Conservation (phyloP, 2,113 vertebrate genomes). For the Ammodytes dubius region DNA sequence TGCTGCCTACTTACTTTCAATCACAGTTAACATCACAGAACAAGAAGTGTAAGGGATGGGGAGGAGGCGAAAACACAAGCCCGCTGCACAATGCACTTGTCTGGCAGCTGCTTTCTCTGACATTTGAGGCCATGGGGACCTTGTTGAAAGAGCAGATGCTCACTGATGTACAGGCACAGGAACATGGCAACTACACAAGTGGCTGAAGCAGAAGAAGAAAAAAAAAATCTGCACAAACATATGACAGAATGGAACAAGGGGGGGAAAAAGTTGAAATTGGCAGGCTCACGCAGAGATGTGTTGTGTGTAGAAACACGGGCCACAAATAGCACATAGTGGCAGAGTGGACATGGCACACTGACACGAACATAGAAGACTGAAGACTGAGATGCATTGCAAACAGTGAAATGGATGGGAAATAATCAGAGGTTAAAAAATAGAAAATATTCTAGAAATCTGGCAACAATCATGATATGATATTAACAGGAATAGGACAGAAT, state of each 20-base stretch:
- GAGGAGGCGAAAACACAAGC: slow-evolving; percentile 72
- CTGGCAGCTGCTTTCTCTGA: slow-evolving; percentile 82
- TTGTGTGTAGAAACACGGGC: slow-evolving; percentile 28
- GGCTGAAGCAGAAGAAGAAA: slow-evolving; percentile 72
- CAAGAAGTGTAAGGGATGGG: slow-evolving; percentile 80
- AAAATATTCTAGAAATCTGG: slow-evolving; percentile 21
- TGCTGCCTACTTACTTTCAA: slow-evolving; percentile 80
- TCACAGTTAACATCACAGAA: slow-evolving; percentile 91
- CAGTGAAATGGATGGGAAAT: slow-evolving; percentile 1
- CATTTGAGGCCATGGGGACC: slow-evolving; percentile 83
- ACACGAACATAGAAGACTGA: slow-evolving; percentile 23
- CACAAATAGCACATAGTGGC: slow-evolving; percentile 28
- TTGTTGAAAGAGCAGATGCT: slow-evolving; percentile 83
- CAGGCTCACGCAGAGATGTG: slow-evolving; percentile 56
- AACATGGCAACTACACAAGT: slow-evolving; percentile 81
- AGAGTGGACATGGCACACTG: slow-evolving; percentile 42
- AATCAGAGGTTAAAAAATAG: not conserved
- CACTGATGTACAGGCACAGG: slow-evolving; percentile 77
- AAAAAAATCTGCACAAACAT: slow-evolving; percentile 73
- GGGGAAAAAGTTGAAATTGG: slow-evolving; percentile 55
- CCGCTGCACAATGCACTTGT: slow-evolving; percentile 78
- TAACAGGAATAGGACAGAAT: slow-evolving; percentile 22
- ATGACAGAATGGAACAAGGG: slow-evolving; percentile 70
- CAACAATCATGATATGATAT: slow-evolving; percentile 26
- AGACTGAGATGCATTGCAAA: not conserved